Percentiles rank a stretch among this genome's conserved stretches.
Conservation (phyloP, 2,888 invertebrate genomes). For the Timandra comae region DNA sequence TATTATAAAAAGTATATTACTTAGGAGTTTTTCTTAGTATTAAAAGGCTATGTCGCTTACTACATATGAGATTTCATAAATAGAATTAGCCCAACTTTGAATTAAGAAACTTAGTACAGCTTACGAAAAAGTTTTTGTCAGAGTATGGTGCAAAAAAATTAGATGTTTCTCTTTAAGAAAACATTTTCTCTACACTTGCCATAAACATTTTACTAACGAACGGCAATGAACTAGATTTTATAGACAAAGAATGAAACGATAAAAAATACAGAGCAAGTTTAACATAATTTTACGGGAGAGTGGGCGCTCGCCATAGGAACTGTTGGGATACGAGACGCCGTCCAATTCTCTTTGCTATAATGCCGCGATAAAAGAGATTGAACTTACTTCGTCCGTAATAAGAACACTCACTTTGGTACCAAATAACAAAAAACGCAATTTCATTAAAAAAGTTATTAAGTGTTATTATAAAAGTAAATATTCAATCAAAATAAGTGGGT, state of each 20-base stretch:
- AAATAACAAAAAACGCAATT: slow-evolving; percentile 25
- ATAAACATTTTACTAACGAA: slow-evolving; percentile 28
- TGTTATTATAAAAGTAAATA: slow-evolving; percentile 7
- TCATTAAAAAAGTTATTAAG: slow-evolving; percentile 31
- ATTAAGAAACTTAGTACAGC: no score
- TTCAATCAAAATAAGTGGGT: slow-evolving; percentile 1
- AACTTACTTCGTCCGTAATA: slow-evolving; percentile 64
- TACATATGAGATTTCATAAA: no score
- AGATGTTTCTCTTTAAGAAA: no score
- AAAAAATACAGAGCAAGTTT: slow-evolving; percentile 54
- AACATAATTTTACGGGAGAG: slow-evolving; percentile 69
- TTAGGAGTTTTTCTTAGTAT: no score
- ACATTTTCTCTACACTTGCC: slow-evolving; percentile 10
- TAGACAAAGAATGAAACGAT: slow-evolving; percentile 41
- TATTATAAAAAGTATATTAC: no score
- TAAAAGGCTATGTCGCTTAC: no score
- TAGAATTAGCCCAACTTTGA: no score
- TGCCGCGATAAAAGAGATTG: slow-evolving; percentile 70
- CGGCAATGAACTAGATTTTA: slow-evolving; percentile 34
- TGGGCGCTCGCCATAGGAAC: slow-evolving; percentile 48
- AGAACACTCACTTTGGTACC: slow-evolving; percentile 27
- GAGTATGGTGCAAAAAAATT: no score
- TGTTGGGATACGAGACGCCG: slow-evolving; percentile 49
- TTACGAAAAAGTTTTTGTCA: no score
- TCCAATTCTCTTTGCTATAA: slow-evolving; percentile 62